Conservation (phyloP, 2,797 vertebrate species). For the Tadarida brasiliensis region DNA sequence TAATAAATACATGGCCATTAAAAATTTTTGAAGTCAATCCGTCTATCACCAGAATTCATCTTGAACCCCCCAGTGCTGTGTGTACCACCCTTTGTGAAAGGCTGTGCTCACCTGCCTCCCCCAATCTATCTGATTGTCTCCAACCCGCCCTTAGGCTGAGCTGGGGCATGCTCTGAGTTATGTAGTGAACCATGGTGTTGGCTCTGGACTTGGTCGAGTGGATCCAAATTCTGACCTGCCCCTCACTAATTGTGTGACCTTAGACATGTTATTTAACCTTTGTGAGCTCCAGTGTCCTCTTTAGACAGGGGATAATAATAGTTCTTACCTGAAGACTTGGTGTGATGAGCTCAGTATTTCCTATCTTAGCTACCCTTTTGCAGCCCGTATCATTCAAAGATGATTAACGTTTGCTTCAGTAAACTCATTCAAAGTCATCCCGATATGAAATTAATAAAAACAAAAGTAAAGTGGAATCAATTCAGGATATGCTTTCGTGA, state of each 20-base stretch:
- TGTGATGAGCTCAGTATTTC: background rate
- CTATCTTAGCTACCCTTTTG: background rate
- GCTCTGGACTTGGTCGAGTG: background rate
- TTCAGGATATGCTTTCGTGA: background rate
- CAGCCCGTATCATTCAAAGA: background rate
- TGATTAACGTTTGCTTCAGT: background rate
- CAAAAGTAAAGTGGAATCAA: background rate
- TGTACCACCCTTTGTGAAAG: background rate
- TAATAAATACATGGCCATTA: background rate
- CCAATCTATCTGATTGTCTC: background rate
- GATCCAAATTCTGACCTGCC: background rate
- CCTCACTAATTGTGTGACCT: background rate
- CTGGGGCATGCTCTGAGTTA: background rate
- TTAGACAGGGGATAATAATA: background rate
- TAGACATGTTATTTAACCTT: background rate
- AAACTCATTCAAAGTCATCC: constrained; percentile 1
- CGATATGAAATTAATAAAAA: constrained; percentile 2
- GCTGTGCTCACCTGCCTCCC: background rate
- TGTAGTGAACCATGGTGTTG: background rate
- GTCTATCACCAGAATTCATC: background rate
- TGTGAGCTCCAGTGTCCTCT: background rate
- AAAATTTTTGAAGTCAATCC: background rate
- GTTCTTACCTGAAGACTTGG: background rate
- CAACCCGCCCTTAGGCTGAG: background rate
- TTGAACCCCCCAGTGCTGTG: background rate